These are phyloP conservation scores for Apotomis turbidana DNA, from an alignment of 2,888 invertebrate species.

Conservation along the genomic window DNA sequence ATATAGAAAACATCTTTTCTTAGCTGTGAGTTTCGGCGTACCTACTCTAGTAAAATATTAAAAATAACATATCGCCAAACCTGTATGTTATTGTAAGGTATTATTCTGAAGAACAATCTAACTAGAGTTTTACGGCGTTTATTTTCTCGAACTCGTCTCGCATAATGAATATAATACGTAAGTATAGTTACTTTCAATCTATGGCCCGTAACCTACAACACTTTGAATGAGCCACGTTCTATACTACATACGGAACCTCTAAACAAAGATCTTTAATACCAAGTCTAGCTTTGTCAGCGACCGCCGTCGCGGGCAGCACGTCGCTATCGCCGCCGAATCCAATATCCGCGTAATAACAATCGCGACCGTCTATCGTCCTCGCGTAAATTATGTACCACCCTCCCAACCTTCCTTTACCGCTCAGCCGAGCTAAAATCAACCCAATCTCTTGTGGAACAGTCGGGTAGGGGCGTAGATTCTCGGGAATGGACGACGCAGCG, in stretches of 20 bases:
- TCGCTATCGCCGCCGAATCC: conserved; percentile 74
- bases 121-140: no score
- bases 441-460: background rate
- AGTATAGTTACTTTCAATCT: no score
- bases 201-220: no score
- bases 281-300: conserved; percentile 12
- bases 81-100: no score
- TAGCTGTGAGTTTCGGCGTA: no score
- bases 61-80: no score
- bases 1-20: no score
- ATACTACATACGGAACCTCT: background rate
- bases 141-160: no score
- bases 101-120: no score
- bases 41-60: no score
- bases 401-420: conserved; percentile 44
- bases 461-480: background rate
- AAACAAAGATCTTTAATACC: conserved; percentile 16
- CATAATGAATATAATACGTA: no score
- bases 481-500: conserved; percentile 55
- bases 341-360: conserved; percentile 83
- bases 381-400: conserved; percentile 82
- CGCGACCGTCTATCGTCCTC: conserved; percentile 80
- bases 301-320: conserved; percentile 28
- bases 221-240: background rate
- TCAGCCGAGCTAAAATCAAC: conserved; percentile 10